A percentile compares a stretch with the other conserved stretches of the same genome.
These are phyloP conservation scores for Apamea monoglypha DNA, from an alignment of 2,888 invertebrate genomes.

Conservation along the genomic window DNA sequence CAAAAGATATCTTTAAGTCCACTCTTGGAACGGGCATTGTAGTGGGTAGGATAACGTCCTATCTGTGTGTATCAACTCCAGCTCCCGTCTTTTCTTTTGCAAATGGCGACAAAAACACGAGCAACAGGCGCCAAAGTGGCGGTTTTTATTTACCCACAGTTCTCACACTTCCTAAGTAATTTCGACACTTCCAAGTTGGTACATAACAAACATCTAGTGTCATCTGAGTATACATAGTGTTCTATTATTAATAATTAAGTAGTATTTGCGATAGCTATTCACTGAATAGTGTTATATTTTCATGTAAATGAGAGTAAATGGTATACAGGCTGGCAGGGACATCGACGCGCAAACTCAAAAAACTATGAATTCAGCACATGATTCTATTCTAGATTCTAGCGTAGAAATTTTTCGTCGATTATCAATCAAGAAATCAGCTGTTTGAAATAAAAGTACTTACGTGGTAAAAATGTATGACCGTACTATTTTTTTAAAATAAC, in stretches of 20 bases:
- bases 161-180: conserved; percentile 27
- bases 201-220: conserved; percentile 4
- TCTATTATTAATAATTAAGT: background rate
- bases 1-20: background rate
- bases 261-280: conserved; percentile 6
- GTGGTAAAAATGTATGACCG: too few species aligned
- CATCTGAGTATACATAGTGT: conserved; percentile 11
- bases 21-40: too few species aligned
- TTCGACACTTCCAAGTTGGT: conserved; percentile 8
- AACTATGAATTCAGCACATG: too few species aligned
- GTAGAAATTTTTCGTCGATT: too few species aligned
- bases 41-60: background rate
- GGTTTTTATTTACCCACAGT: conserved; percentile 27
- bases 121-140: conserved; percentile 34
- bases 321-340: too few species aligned
- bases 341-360: too few species aligned
- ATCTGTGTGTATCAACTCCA: background rate
- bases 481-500: too few species aligned
- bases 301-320: background rate
- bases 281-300: conserved; percentile 1
- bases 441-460: too few species aligned
- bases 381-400: too few species aligned
- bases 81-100: background rate
- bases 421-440: too few species aligned
- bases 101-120: conserved; percentile 20